Conservation (phyloP, 2,113 vertebrate genomes). For the Myiopsitta monachus region DNA sequence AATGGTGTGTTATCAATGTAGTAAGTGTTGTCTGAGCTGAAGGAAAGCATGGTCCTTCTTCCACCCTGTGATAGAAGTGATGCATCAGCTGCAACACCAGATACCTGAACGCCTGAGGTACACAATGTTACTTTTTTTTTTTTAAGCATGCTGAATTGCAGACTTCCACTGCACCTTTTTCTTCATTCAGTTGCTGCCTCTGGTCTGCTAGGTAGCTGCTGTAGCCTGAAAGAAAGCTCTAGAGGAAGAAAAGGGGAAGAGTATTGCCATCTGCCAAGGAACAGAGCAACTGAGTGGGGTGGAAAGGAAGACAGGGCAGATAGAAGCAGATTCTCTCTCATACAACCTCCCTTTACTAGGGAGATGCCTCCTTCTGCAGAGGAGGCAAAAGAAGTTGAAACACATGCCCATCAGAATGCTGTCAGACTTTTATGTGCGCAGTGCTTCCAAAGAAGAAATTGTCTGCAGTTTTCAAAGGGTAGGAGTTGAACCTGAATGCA, state of each 20-base stretch:
- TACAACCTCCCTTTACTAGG: background rate
- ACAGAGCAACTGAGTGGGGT: background rate
- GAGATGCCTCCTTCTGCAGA: background rate
- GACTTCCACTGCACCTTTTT: background rate
- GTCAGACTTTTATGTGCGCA: background rate
- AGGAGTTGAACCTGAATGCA: background rate
- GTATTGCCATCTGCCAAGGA: background rate
- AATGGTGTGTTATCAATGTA: accelerated
- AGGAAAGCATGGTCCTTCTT: background rate
- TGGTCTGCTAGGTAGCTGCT: background rate
- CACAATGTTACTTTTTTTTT: background rate
- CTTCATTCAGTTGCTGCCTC: background rate
- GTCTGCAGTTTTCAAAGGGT: background rate
- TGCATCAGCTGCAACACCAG: background rate
- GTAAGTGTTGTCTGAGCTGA: background rate
- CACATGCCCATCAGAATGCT: background rate
- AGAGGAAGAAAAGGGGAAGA: background rate
- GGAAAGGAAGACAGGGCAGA: background rate
- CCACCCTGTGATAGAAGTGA: background rate
- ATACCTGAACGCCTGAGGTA: background rate
- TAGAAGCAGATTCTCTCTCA: background rate
- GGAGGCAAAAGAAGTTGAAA: background rate
- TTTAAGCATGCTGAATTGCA: background rate
- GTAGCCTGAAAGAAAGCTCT: background rate
- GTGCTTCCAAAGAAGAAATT: background rate